phyloP scores from a whole-genome alignment of 2,797 vertebrate genomes.

The Paramormyrops hopkinsi region DNA sequence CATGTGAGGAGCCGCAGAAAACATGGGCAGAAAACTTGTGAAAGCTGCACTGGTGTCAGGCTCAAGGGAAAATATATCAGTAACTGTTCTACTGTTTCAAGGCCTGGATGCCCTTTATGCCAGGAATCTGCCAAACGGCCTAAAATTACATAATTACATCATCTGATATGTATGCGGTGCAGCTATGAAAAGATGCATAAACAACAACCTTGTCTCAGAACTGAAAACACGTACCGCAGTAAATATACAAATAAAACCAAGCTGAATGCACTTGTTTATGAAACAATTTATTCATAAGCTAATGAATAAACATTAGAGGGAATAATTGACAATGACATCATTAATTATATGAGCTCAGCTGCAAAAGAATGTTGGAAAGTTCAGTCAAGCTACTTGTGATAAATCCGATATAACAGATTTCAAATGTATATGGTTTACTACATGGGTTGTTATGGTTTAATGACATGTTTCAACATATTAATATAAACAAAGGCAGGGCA shows the following conservation, averaged over 20 bases:
- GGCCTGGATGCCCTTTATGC: constrained; percentile 27
- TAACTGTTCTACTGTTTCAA: constrained; percentile 48
- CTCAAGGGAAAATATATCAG: constrained; percentile 56
- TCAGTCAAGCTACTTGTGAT: constrained; percentile 49
- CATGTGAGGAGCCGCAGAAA: constrained; percentile 39
- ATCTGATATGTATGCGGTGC: background rate
- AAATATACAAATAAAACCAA: background rate
- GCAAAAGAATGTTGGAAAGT: constrained; percentile 46
- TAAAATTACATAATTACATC: background rate
- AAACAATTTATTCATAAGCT: background rate
- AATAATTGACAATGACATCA: constrained; percentile 31
- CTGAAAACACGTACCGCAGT: background rate
- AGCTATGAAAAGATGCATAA: background rate
- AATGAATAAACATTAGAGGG: background rate
- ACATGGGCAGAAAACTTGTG: constrained; percentile 45
- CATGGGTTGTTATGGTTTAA: constrained; percentile 50
- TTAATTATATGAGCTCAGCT: constrained; percentile 54
- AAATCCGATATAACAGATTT: constrained; percentile 53
- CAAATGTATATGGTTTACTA: constrained; percentile 47
- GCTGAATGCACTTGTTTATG: background rate
- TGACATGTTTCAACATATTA: constrained; percentile 67
- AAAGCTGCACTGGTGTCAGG: constrained; percentile 46
- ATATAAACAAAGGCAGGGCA: constrained; percentile 63
- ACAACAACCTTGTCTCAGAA: background rate
- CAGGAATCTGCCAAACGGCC: background rate